phyloP scores from a whole-genome alignment of 2,113 vertebrate species.

The Rhombomys opimus region DNA sequence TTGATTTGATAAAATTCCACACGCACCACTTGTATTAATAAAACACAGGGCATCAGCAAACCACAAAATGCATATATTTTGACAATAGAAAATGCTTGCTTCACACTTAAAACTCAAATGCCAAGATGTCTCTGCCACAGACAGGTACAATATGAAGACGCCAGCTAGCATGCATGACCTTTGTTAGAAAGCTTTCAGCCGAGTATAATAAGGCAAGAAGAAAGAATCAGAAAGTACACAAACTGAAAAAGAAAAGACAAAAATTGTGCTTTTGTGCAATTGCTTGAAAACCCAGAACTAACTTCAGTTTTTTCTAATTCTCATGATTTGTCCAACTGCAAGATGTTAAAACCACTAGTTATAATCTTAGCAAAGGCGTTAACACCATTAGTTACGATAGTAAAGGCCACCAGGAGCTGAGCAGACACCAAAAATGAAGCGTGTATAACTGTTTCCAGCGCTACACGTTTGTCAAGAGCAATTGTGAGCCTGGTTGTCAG shows the following conservation, averaged over 20 bases:
- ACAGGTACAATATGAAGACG: not conserved
- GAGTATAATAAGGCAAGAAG: not conserved
- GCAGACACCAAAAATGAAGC: not conserved
- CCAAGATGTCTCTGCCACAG: slow-evolving; percentile 2
- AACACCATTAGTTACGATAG: not conserved
- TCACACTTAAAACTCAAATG: not conserved
- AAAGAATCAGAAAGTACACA: not conserved
- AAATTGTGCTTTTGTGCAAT: not conserved
- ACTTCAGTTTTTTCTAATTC: not conserved
- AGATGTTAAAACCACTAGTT: not conserved
- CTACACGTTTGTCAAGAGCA: not conserved
- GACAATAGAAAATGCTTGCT: not conserved
- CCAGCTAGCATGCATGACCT: not conserved
- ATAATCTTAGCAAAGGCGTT: not conserved
- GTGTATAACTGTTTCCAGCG: not conserved
- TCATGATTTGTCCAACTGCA: not conserved
- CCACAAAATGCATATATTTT: not conserved
- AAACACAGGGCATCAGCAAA: not conserved
- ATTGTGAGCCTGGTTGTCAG: not conserved
- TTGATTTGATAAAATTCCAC: slow-evolving; percentile 33
- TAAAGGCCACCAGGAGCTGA: not conserved
- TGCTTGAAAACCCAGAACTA: slow-evolving; percentile 44
- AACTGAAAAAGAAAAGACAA: slow-evolving; percentile 36
- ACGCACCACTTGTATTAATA: slow-evolving; percentile 1
- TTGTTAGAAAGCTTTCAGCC: not conserved